Conservation (phyloP, 1,140 invertebrate species). For the Ceratina japonica region DNA sequence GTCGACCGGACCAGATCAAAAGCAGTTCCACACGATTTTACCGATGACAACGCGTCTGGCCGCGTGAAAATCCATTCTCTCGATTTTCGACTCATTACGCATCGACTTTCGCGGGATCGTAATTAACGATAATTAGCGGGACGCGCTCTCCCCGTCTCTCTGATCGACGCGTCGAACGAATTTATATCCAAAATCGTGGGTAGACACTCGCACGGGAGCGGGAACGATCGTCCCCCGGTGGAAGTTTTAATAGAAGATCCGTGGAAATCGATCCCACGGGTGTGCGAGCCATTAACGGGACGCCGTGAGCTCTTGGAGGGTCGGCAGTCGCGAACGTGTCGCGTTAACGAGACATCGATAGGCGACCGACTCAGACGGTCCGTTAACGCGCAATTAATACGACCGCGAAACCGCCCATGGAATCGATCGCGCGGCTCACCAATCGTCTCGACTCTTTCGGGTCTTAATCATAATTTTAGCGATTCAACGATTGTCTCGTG, state of each 20-base stretch:
- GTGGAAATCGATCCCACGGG: conserved; percentile 50
- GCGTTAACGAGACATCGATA: conserved; percentile 55
- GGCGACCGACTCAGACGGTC: conserved; percentile 36
- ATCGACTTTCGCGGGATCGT: not conserved
- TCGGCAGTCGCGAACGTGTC: conserved; percentile 35
- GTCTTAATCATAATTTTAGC: too few relatives aligned
- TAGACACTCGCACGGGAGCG: not conserved
- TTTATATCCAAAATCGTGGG: not conserved
- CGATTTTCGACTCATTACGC: conserved; percentile 4
- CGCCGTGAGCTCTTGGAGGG: conserved; percentile 7
- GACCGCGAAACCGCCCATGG: not conserved
- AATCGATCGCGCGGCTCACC: too few relatives aligned
- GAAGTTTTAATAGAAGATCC: conserved; percentile 51
- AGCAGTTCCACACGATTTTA: not conserved
- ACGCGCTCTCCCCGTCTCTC: conserved; percentile 11
- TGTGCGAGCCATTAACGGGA: conserved; percentile 20
- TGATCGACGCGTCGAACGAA: conserved; percentile 27
- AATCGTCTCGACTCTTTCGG: too few relatives aligned
- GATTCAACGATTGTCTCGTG: too few relatives aligned
- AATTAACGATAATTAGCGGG: conserved; percentile 38
- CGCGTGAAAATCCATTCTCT: not conserved
- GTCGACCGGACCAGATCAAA: conserved; percentile 17
- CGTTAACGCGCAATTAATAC: conserved; percentile 60
- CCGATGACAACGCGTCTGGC: not conserved
- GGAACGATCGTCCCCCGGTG: conserved; percentile 3